These are phyloP conservation scores for Cerastis leucographa DNA, from an alignment of 2,888 invertebrate genomes.

Conservation along the genomic window DNA sequence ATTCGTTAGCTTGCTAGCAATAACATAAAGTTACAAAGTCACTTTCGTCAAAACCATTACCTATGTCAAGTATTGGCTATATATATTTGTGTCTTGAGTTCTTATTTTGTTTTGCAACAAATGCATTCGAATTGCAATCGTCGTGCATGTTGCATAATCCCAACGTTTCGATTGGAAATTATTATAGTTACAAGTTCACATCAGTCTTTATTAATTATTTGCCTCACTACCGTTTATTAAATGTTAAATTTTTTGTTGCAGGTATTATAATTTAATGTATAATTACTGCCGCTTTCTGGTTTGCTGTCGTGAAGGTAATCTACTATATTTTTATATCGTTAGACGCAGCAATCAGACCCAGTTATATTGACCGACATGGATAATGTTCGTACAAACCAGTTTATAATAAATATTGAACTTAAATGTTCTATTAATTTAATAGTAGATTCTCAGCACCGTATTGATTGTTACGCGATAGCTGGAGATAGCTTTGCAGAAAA, in stretches of 20 bases:
- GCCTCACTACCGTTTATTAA: conserved; percentile 26
- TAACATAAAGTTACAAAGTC: conserved; percentile 47
- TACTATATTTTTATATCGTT: conserved; percentile 49
- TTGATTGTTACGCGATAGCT: conserved; percentile 56
- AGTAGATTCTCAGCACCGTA: conserved; percentile 19
- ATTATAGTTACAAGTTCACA: conserved; percentile 24
- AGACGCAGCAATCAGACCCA: conserved; percentile 37
- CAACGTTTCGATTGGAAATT: conserved; percentile 28
- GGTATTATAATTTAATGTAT: conserved; percentile 62
- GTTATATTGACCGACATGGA: conserved; percentile 48
- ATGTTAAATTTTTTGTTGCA: conserved; percentile 57
- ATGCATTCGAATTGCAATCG: conserved; percentile 51
- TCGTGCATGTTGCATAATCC: conserved; percentile 52
- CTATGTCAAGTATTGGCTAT: conserved; percentile 11
- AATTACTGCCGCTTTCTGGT: conserved; percentile 56
- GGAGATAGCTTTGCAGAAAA: conserved; percentile 62
- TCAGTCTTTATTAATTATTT: conserved; percentile 41
- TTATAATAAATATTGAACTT: conserved; percentile 28
- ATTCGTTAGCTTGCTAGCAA: conserved; percentile 47
- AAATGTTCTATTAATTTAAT: conserved; percentile 35
- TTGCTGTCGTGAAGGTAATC: conserved; percentile 63
- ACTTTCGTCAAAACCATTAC: conserved; percentile 30
- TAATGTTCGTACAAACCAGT: conserved; percentile 36
- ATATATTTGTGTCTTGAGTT: conserved; percentile 23
- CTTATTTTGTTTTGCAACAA: conserved; percentile 48